These are phyloP conservation scores for Drosophila ogumai DNA, from an alignment of 1,140 invertebrate species.

Conservation along the genomic window DNA sequence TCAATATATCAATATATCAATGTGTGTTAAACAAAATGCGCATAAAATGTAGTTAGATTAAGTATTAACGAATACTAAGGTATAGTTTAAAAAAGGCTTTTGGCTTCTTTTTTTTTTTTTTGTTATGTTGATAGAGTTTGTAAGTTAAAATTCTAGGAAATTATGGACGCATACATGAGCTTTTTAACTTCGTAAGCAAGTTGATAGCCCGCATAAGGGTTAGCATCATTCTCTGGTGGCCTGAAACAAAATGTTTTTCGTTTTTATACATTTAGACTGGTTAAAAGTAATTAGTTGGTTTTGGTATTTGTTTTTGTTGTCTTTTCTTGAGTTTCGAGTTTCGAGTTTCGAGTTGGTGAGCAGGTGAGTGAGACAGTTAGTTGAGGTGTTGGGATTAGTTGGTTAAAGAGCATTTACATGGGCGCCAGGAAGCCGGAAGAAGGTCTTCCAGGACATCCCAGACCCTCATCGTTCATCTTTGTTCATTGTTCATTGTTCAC, in stretches of 20 bases:
- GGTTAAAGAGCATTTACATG: constrained; percentile 78
- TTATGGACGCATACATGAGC: constrained; percentile 96
- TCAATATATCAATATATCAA: constrained; percentile 62
- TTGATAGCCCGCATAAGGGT: constrained; percentile 97
- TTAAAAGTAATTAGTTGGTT: constrained; percentile 62
- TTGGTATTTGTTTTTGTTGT: constrained; percentile 23
- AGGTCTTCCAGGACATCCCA: background rate
- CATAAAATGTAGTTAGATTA: constrained; percentile 72
- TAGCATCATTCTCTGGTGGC: constrained; percentile 93
- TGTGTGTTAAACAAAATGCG: constrained; percentile 77
- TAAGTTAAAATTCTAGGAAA: constrained; percentile 78
- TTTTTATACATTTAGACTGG: constrained; percentile 79
- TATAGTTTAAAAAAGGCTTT: constrained; percentile 67
- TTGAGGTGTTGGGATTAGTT: constrained; percentile 58
- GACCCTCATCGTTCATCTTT: constrained; percentile 7
- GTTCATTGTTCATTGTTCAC: constrained; percentile 7
- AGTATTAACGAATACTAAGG: constrained; percentile 78
- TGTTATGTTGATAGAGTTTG: constrained; percentile 45
- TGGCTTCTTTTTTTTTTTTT: constrained; percentile 49
- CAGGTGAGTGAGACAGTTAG: constrained; percentile 57
- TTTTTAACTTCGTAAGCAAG: constrained; percentile 99
- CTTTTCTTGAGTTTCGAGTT: constrained; percentile 28
- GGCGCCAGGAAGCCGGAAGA: constrained; percentile 39
- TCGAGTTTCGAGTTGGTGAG: constrained; percentile 26
- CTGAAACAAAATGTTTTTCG: constrained; percentile 87